A percentile compares a stretch with the other conserved stretches of the same genome.
Evolutionary conservation across 1,140 invertebrate species (phyloP).

Genomic region (Drosophila burlai): DNA sequence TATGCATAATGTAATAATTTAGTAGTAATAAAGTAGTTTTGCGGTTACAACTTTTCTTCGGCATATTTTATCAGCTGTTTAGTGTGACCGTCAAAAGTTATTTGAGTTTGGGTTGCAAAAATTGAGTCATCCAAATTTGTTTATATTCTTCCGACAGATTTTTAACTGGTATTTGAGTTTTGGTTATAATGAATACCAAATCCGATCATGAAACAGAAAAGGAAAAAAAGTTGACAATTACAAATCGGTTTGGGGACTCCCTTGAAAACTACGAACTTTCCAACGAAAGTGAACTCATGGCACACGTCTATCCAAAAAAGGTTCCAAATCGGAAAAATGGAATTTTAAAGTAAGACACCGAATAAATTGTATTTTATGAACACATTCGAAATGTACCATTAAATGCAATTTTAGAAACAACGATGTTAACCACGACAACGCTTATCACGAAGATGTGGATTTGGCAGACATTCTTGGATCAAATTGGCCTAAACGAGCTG

Average conservation of each 20-base stretch:
- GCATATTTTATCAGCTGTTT: constrained; percentile 3
- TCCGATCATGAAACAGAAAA: constrained; percentile 38
- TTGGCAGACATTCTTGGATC: constrained; percentile 82
- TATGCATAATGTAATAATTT: background rate
- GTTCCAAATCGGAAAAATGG: constrained; percentile 31
- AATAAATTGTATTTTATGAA: background rate
- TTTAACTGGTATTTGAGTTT: constrained; percentile 1
- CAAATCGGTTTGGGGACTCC: constrained; percentile 29
- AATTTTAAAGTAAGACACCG: constrained; percentile 23
- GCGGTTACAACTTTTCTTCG: background rate
- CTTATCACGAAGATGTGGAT: constrained; percentile 58
- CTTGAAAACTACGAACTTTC: constrained; percentile 35
- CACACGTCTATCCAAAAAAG: constrained; percentile 23
- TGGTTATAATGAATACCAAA: constrained; percentile 42
- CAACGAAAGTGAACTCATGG: constrained; percentile 18
- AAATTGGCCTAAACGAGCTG: constrained; percentile 72
- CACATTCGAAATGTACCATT: background rate
- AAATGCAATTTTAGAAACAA: constrained; percentile 11
- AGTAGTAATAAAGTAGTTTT: background rate
- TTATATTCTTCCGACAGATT: background rate
- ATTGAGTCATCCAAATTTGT: background rate
- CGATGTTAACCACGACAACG: constrained; percentile 33
- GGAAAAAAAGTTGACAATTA: constrained; percentile 41
- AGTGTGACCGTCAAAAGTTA: background rate
- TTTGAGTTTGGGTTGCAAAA: background rate